These are phyloP conservation scores for Meta bourneti DNA, from an alignment of 2,888 invertebrate genomes.

Conservation along the genomic window DNA sequence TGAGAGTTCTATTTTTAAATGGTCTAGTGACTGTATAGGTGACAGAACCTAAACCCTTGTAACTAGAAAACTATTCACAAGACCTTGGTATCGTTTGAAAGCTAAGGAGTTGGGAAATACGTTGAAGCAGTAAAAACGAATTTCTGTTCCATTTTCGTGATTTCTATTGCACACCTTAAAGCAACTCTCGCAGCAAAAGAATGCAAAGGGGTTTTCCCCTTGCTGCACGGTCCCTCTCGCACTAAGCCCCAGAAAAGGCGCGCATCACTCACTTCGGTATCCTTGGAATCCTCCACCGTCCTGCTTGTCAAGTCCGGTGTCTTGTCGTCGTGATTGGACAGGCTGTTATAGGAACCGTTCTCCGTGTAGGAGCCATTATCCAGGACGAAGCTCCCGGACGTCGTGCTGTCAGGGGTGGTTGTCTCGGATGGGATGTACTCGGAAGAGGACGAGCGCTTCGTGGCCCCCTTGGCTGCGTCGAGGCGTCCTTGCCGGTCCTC, in stretches of 20 bases:
- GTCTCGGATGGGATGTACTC: slow-evolving; percentile 76
- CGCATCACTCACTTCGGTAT: slow-evolving; percentile 40
- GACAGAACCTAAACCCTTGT: too few relatives aligned
- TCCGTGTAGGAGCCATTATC: slow-evolving; percentile 77
- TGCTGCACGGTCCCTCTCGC: neutral
- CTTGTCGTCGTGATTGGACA: slow-evolving; percentile 53
- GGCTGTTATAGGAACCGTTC: slow-evolving; percentile 67
- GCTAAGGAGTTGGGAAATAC: too few relatives aligned
- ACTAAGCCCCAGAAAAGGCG: neutral
- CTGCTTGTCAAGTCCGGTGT: slow-evolving; percentile 47
- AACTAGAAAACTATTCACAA: too few relatives aligned
- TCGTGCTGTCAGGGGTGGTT: slow-evolving; percentile 78
- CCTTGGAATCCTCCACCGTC: neutral
- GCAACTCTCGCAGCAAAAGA: too few relatives aligned
- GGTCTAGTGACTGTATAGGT: too few relatives aligned
- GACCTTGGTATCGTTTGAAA: too few relatives aligned
- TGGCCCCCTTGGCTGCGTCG: slow-evolving; percentile 25
- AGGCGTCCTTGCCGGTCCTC: slow-evolving; percentile 39
- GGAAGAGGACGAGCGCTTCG: slow-evolving; percentile 71
- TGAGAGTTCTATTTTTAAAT: too few relatives aligned
- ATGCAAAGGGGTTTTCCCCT: too few relatives aligned
- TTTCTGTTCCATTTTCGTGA: too few relatives aligned
- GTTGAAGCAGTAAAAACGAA: too few relatives aligned
- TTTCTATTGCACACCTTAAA: too few relatives aligned
- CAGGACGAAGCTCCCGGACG: slow-evolving; percentile 78